Base-by-base conservation (phyloP, 2,797 vertebrate species). In the Alca torda region DNA sequence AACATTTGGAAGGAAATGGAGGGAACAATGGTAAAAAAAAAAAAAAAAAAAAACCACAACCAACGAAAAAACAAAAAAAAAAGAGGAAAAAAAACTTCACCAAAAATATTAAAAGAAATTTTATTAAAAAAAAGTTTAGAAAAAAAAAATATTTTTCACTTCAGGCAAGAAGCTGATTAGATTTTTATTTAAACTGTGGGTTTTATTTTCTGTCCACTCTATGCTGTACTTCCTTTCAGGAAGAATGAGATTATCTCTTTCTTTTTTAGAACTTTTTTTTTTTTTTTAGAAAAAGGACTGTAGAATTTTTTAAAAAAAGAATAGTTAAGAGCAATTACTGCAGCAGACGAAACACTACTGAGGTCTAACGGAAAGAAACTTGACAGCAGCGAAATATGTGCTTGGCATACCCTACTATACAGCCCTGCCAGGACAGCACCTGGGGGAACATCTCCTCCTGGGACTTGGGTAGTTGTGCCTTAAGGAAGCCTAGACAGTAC, bases 81-180 rank as follows among this genome's bases (percentile, higher is more conserved):
- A 19, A 23, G 12, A 19, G 8, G 9, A 3, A 28, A 45, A 17
- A 13, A 72, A 11, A 4, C 0, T 13, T 31, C 11, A 31, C 2
- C 1, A 68, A 74, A 5, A 45, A 9, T 74, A 35, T 20, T 57
- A 5, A 12, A 76, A 46, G 1, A 60, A 54, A 13, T 31, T 16
- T 56, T 24, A 54, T 17, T 5, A 14, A 64, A 76, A 69, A 75
- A 54, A 25, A 7, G 0, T 18, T 67, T 39, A 17, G 4, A 87
- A 76, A 65, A 20, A 53, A 51, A 37, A 67, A 90, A 26, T 35
- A 0, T 30, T 85, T 91, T 50, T 70, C 8, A 37, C 2, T 75
- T 64, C 20, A 70, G 13, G 9, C 0, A 1, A 88, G 30, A 65
- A 76, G 14, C 6, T 41, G 13, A 20, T 37, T 51, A 25, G 21